phyloP scores from a whole-genome alignment of 2,888 invertebrate species.

The Metellina segmentata region DNA sequence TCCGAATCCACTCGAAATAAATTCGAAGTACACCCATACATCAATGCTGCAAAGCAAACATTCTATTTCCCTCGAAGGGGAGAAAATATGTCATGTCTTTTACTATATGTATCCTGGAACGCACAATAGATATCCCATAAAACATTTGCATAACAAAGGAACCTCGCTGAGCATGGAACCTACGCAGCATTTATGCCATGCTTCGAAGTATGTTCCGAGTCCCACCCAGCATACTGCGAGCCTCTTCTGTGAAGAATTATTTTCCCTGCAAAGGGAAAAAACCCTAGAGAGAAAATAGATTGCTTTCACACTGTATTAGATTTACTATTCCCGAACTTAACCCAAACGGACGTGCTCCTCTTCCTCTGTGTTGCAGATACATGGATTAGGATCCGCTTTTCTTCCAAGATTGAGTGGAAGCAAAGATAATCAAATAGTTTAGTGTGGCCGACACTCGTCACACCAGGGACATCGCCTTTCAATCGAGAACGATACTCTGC shows the following conservation, averaged over 20 bases:
- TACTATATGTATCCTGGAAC: not conserved
- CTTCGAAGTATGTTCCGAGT: too few species aligned
- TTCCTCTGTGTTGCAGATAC: not conserved
- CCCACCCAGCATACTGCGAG: not conserved
- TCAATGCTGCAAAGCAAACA: not conserved
- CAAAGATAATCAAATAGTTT: conserved; percentile 4
- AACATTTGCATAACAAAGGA: conserved; percentile 24
- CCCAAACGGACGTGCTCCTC: not conserved
- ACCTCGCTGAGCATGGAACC: not conserved
- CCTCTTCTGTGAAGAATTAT: not conserved
- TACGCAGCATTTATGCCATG: not conserved
- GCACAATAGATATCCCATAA: not conserved
- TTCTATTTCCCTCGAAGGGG: not conserved
- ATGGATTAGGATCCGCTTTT: not conserved
- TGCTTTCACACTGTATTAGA: conserved; percentile 7
- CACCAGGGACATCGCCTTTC: not conserved
- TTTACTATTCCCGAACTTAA: not conserved
- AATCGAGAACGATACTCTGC: too few species aligned
- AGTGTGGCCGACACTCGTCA: not conserved
- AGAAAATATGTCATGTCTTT: not conserved
- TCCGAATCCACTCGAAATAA: not conserved
- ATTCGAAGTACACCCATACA: not conserved
- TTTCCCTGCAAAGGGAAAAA: not conserved
- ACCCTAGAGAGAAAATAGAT: not conserved
- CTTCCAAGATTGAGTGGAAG: conserved; percentile 2